Evolutionary conservation across 2,888 invertebrate species (phyloP).

Genomic region (Aelia acuminata): DNA sequence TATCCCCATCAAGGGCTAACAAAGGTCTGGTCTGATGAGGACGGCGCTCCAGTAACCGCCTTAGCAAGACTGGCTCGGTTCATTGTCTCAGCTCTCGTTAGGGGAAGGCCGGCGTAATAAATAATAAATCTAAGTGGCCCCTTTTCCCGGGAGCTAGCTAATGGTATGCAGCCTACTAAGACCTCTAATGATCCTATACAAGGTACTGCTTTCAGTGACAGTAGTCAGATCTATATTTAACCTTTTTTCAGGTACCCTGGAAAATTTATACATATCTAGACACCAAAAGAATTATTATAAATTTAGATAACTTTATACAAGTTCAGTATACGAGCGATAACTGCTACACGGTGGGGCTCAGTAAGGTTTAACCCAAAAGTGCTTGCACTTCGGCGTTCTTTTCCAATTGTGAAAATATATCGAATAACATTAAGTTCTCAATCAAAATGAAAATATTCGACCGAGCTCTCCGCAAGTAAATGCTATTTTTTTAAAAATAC

Average conservation of each 20-base stretch:
- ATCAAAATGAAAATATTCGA: too few relatives aligned
- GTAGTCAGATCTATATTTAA: neutral
- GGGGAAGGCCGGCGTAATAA: neutral
- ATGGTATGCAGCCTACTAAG: constrained; percentile 40
- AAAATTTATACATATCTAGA: too few relatives aligned
- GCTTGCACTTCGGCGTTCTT: too few relatives aligned
- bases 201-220: neutral
- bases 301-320: too few relatives aligned
- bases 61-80: neutral
- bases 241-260: neutral
- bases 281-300: too few relatives aligned
- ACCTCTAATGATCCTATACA: neutral
- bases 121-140: constrained; percentile 41
- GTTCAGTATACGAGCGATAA: too few relatives aligned
- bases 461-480: too few relatives aligned
- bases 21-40: neutral
- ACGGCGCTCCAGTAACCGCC: constrained; percentile 36
- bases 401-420: too few relatives aligned
- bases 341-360: too few relatives aligned
- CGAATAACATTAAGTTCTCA: too few relatives aligned
- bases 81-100: constrained; percentile 32
- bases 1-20: neutral
- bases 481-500: too few relatives aligned
- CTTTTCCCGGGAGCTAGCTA: neutral
- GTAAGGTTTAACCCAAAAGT: too few relatives aligned